phyloP scores from a whole-genome alignment of 2,797 vertebrate species.

The Cottoperca gobio region DNA sequence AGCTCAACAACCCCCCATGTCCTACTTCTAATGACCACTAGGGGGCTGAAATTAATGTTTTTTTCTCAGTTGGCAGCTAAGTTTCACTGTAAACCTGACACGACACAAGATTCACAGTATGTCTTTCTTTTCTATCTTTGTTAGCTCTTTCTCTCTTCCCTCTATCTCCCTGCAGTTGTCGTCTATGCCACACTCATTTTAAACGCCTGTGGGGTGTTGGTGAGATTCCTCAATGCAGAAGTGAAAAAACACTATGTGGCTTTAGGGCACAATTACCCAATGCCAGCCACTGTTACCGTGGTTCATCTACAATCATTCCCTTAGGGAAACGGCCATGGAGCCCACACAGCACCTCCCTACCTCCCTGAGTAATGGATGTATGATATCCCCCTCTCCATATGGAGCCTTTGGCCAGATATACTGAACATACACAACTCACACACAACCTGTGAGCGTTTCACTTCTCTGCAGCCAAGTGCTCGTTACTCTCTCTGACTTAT shows the following conservation, averaged over 20 bases:
- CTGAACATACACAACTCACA: constrained; percentile 56
- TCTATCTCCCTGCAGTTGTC: constrained; percentile 10
- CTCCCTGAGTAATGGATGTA: constrained; percentile 65
- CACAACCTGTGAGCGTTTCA: constrained; percentile 39
- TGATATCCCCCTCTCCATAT: constrained; percentile 68
- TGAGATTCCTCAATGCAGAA: constrained; percentile 72
- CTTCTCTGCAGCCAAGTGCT: constrained; percentile 39
- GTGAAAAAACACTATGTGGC: constrained; percentile 74
- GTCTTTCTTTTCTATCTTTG: constrained; percentile 14
- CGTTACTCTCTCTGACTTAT: constrained; percentile 40
- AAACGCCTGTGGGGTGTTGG: constrained; percentile 62
- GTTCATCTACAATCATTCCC: constrained; percentile 61
- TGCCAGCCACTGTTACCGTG: constrained; percentile 76
- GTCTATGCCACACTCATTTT: constrained; percentile 43
- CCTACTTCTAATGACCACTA: constrained; percentile 38
- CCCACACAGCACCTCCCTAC: constrained; percentile 42
- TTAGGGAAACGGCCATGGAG: constrained; percentile 37
- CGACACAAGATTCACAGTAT: constrained; percentile 11
- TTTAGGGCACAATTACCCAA: constrained; percentile 82
- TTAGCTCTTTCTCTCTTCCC: constrained; percentile 15
- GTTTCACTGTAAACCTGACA: constrained; percentile 37
- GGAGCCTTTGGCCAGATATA: constrained; percentile 55
- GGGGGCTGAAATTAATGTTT: constrained; percentile 15
- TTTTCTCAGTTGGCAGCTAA: background rate
- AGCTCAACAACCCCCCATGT: constrained; percentile 8